Conservation (phyloP, 2,797 vertebrate species). For the Cyprinodon diabolis region DNA sequence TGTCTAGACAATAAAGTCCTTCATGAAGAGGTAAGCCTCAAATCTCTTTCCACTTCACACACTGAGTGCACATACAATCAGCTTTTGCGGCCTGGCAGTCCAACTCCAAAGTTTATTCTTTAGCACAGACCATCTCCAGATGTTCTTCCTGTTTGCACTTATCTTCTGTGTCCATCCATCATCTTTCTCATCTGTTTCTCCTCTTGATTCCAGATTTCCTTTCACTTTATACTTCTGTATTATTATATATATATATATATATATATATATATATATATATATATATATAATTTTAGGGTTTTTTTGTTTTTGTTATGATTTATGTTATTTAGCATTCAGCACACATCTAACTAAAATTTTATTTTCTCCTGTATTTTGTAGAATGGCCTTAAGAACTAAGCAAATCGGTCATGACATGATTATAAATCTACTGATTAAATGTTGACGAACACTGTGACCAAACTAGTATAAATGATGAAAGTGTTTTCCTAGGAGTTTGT, state of each 20-base stretch:
- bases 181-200: constrained; percentile 4
- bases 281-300: no score
- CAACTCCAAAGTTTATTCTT: constrained; percentile 24
- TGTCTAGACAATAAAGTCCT: constrained; percentile 74
- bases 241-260: no score
- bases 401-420: no score
- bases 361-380: no score
- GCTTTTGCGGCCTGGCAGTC: constrained; percentile 39
- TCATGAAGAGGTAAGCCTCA: constrained; percentile 57
- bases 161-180: constrained; percentile 15
- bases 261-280: no score
- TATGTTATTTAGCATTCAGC: no score
- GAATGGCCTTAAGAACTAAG: no score
- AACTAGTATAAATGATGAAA: no score
- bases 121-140: constrained; percentile 39
- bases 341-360: no score
- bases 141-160: constrained; percentile 25
- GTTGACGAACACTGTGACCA: no score
- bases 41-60: constrained; percentile 53
- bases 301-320: neutral
- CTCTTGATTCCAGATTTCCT: constrained; percentile 4
- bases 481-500: no score
- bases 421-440: no score
- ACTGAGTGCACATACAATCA: constrained; percentile 60
- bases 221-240: neutral